Conservation (phyloP, 2,888 invertebrate genomes). For the Choristoneura rosaceana region DNA sequence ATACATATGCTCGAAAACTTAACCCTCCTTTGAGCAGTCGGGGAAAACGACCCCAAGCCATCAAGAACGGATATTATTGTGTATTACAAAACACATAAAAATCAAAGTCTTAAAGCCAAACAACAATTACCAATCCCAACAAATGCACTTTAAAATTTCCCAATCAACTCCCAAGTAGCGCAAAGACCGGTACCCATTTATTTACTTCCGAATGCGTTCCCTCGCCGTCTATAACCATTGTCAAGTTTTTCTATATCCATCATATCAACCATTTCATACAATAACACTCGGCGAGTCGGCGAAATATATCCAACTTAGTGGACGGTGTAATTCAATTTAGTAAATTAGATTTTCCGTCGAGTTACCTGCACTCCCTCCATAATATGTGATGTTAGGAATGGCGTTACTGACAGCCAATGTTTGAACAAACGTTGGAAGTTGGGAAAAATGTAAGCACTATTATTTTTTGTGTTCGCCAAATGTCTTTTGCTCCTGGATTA, state of each 20-base stretch:
- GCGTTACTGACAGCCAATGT: conserved; percentile 56
- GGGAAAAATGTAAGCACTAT: neutral
- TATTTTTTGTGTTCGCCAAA: neutral
- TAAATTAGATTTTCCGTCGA: conserved; percentile 81
- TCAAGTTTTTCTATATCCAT: conserved; percentile 43
- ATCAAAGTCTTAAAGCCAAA: too few relatives aligned
- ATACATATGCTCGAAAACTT: too few relatives aligned
- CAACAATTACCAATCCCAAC: neutral
- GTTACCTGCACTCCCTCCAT: conserved; percentile 78
- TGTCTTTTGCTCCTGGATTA: neutral
- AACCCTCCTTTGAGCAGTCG: too few relatives aligned
- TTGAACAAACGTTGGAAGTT: conserved; percentile 50
- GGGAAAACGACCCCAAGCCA: too few relatives aligned
- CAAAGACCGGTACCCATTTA: neutral
- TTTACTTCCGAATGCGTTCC: neutral
- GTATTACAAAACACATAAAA: too few relatives aligned
- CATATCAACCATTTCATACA: conserved; percentile 53
- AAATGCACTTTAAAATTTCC: conserved; percentile 5
- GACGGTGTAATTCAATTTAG: conserved; percentile 82
- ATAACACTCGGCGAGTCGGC: conserved; percentile 54
- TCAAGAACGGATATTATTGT: neutral
- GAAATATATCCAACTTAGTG: conserved; percentile 68
- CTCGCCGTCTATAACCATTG: conserved; percentile 40
- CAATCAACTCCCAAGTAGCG: neutral
- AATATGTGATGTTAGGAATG: conserved; percentile 55